Evolutionary conservation across 1,140 invertebrate species (phyloP).

Genomic region (Orussus abietinus): DNA sequence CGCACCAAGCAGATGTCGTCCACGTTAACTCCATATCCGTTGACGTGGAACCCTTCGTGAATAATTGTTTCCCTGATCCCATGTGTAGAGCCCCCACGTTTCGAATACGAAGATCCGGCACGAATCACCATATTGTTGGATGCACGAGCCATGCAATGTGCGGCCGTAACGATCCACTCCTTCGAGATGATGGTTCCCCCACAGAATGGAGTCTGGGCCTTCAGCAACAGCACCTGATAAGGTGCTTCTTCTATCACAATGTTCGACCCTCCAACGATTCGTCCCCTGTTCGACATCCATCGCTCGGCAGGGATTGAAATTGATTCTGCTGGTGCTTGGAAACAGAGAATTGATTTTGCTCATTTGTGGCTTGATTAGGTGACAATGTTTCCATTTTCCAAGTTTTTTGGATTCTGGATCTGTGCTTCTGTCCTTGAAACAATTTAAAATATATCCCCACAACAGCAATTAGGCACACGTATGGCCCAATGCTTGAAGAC

Average conservation of each 20-base stretch:
- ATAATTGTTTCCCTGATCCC: neutral
- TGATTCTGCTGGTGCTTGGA: too few species aligned
- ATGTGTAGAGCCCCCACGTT: neutral
- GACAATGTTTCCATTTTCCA: too few species aligned
- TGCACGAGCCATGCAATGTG: slow-evolving; percentile 44
- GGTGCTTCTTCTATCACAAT: slow-evolving; percentile 29
- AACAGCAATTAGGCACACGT: too few species aligned
- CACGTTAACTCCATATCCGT: neutral
- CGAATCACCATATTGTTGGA: neutral
- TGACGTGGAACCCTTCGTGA: neutral
- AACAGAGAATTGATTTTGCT: too few species aligned
- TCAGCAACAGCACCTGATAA: slow-evolving; percentile 41
- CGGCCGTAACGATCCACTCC: slow-evolving; percentile 53
- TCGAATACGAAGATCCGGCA: slow-evolving; percentile 2
- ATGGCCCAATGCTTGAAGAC: too few species aligned
- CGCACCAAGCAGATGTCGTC: neutral
- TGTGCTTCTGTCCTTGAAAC: too few species aligned
- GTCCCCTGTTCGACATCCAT: too few species aligned
- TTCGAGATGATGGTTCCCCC: slow-evolving; percentile 53
- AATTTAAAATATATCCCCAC: too few species aligned
- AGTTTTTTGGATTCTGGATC: too few species aligned
- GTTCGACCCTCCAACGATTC: slow-evolving; percentile 13
- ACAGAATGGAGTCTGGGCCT: slow-evolving; percentile 45
- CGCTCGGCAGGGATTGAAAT: too few species aligned
- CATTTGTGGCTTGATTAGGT: too few species aligned